Conservation (phyloP, 2,113 vertebrate genomes). For the Pitta sordida region DNA sequence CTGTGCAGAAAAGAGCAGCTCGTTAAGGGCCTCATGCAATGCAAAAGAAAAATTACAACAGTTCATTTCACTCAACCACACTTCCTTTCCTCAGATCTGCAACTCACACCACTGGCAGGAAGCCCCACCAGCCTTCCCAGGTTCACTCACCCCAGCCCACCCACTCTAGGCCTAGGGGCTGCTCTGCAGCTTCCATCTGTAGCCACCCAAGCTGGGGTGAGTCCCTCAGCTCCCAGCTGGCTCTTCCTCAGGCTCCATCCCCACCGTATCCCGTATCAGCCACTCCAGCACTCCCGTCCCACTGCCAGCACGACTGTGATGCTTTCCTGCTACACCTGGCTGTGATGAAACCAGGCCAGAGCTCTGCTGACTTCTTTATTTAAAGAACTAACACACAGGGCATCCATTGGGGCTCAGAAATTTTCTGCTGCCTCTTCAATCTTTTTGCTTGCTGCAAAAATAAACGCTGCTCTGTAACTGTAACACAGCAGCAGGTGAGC, state of each 20-base stretch:
- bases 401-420: neutral
- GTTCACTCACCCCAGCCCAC: neutral
- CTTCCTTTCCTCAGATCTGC: neutral
- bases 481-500: neutral
- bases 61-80: neutral
- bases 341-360: neutral
- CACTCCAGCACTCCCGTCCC: accelerated
- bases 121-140: neutral
- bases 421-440: neutral
- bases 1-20: neutral
- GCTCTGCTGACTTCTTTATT: neutral
- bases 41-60: neutral
- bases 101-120: accelerated
- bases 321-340: neutral
- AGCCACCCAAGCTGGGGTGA: neutral
- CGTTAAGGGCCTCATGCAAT: neutral
- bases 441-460: neutral
- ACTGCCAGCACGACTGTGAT: neutral
- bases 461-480: neutral
- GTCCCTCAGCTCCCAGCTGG: neutral
- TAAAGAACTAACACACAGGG: neutral
- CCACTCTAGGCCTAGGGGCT: neutral
- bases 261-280: accelerated
- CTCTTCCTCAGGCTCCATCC: neutral
- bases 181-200: neutral